Evolutionary conservation across 2,113 vertebrate genomes (phyloP).

Genomic region (Hymenochirus boettgeri): DNA sequence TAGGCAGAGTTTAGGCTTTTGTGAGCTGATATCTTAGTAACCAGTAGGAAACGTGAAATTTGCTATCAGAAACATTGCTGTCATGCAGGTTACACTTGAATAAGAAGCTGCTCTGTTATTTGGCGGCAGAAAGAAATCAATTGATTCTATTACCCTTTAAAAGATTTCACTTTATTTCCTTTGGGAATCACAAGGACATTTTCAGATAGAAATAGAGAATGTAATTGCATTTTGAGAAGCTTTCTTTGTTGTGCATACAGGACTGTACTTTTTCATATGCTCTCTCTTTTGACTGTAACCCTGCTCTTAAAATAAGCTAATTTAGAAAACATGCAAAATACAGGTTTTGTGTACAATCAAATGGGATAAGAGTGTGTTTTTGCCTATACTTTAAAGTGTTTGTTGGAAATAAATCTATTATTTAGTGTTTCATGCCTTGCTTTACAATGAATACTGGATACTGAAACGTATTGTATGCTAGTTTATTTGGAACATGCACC

Average conservation of each 20-base stretch:
- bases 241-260: conserved; percentile 18
- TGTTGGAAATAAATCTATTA: not conserved
- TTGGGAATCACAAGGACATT: conserved; percentile 17
- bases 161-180: conserved; percentile 35
- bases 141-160: conserved; percentile 29
- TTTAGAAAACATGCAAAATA: conserved; percentile 23
- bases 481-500: too few relatives aligned
- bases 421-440: too few relatives aligned
- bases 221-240: conserved; percentile 26
- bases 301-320: conserved; percentile 9
- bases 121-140: conserved; percentile 4
- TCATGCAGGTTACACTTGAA: conserved; percentile 11
- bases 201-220: conserved; percentile 24
- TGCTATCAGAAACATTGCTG: conserved; percentile 3
- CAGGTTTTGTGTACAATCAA: not conserved
- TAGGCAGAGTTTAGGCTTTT: not conserved
- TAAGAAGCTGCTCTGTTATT: conserved; percentile 8
- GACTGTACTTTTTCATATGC: not conserved
- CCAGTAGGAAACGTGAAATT: not conserved
- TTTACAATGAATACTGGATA: too few relatives aligned
- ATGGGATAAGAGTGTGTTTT: not conserved
- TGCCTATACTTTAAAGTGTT: not conserved
- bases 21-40: conserved; percentile 5
- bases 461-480: too few relatives aligned
- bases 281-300: not conserved